Base-by-base conservation (phyloP, 2,888 invertebrate genomes). In the Lasioglossum malachurum region DNA sequence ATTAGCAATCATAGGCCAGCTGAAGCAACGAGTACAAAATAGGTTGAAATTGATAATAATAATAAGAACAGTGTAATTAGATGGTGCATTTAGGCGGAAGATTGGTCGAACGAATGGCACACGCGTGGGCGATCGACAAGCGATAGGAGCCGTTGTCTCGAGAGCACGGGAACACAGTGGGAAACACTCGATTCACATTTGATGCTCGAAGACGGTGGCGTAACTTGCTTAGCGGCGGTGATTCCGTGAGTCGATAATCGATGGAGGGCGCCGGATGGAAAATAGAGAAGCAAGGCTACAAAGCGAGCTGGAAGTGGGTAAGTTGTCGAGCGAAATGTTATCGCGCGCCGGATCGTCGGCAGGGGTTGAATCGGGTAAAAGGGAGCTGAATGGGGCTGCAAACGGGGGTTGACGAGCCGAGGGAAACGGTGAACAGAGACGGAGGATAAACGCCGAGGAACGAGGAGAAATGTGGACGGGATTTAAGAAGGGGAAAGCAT, bases 291-390 rank as follows among this genome's bases (percentile, higher is more conserved):
- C 88, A 81, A 87, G 87, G 87, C 85, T 91, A 90, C 91, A 92
- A 94, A 93, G 93, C 92, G 92, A 91, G 89, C 89, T 92, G 92
- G 90, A 94, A 94, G 94, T 93, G 93, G 94, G 93, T 93, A 94
- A 94, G 93, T 94, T 93, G 94, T 94, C 93, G 93, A 93, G 94
- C 93, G 94, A 94, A 94, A 94, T 94, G 93, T 94, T 95, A 94
- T 94, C 94, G 94, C 92, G 93, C 93, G 90, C 88, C 91, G 92
- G 92, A 94, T 94, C 94, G 93, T 93, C 91, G 93, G 91, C 89
- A 91, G 87, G 92, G 93, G 92, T 89, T 93, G 93, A 93, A 92
- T 92, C 89, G 84, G 88, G 91, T 88, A 91, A 91, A 92, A 91
- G 93, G 92, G 92, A 93, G 93, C 91, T 94, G 94, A 94, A 94